These are phyloP conservation scores for Promerops cafer DNA, from an alignment of 2,113 vertebrate species.

Conservation along the genomic window DNA sequence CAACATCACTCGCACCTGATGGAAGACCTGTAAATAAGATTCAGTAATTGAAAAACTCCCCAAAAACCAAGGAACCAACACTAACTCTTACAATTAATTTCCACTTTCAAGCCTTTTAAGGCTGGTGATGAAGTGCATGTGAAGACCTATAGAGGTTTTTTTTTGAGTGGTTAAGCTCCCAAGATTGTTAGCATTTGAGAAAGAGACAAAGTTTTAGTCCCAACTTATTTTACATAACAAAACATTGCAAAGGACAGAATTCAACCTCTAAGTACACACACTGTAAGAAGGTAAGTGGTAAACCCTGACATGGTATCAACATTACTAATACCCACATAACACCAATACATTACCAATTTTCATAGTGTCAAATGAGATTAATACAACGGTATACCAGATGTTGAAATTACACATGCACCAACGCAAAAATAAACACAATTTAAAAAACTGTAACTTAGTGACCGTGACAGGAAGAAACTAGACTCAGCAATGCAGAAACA, in stretches of 20 bases:
- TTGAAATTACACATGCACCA: neutral
- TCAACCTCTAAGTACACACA: neutral
- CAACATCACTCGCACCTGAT: constrained; percentile 68
- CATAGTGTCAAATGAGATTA: neutral
- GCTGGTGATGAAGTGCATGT: neutral
- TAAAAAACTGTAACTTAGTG: neutral
- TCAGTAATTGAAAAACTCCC: neutral
- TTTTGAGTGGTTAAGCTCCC: neutral
- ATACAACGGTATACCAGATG: neutral
- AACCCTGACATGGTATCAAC: neutral
- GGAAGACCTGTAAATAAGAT: constrained; percentile 62
- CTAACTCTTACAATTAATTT: neutral
- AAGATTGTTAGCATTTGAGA: neutral
- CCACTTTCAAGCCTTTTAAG: neutral
- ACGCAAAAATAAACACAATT: neutral
- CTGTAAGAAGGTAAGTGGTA: neutral
- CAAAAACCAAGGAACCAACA: neutral
- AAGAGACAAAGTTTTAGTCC: neutral
- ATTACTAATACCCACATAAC: neutral
- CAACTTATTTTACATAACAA: neutral
- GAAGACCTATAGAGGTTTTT: neutral
- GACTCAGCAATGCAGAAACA: neutral
- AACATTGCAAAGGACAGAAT: neutral
- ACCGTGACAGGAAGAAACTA: neutral
- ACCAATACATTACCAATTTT: neutral